These are phyloP conservation scores for Ceriagrion tenellum DNA, from an alignment of 2,888 invertebrate species.

Conservation along the genomic window DNA sequence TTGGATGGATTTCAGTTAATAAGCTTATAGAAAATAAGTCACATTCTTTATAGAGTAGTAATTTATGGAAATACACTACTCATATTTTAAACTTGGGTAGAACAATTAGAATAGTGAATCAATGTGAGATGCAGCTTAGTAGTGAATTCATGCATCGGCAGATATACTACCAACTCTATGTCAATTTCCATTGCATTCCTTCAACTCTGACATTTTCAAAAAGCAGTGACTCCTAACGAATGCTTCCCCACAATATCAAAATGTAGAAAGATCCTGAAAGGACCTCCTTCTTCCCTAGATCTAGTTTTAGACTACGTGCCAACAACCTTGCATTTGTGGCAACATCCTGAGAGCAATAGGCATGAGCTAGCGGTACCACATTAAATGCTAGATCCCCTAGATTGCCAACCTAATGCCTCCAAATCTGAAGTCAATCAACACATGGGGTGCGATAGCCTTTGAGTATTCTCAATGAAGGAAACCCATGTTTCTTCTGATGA, in stretches of 20 bases:
- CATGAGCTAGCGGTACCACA: neutral
- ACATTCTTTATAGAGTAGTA: neutral
- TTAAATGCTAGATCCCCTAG: neutral
- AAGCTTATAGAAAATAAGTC: conserved; percentile 59
- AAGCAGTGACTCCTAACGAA: conserved; percentile 13
- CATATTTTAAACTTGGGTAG: conserved; percentile 7
- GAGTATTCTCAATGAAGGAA: neutral
- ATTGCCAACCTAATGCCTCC: neutral
- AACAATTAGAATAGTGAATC: conserved; percentile 39
- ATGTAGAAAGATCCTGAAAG: conserved; percentile 14
- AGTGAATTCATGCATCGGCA: conserved; percentile 48
- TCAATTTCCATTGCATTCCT: conserved; percentile 21
- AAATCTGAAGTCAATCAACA: conserved; percentile 15
- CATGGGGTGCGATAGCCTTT: neutral
- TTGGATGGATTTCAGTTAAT: conserved; percentile 25
- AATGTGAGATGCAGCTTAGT: conserved; percentile 39
- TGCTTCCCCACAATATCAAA: conserved; percentile 21
- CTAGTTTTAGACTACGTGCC: conserved; percentile 47
- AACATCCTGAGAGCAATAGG: conserved; percentile 21
- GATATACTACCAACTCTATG: conserved; percentile 15
- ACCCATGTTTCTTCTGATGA: neutral
- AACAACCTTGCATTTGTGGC: conserved; percentile 41
- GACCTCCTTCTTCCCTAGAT: conserved; percentile 23
- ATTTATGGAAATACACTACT: neutral
- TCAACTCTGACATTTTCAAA: conserved; percentile 32